These are phyloP conservation scores for Zhengitettix transpicula DNA, from an alignment of 2,888 invertebrate genomes.

Conservation along the genomic window DNA sequence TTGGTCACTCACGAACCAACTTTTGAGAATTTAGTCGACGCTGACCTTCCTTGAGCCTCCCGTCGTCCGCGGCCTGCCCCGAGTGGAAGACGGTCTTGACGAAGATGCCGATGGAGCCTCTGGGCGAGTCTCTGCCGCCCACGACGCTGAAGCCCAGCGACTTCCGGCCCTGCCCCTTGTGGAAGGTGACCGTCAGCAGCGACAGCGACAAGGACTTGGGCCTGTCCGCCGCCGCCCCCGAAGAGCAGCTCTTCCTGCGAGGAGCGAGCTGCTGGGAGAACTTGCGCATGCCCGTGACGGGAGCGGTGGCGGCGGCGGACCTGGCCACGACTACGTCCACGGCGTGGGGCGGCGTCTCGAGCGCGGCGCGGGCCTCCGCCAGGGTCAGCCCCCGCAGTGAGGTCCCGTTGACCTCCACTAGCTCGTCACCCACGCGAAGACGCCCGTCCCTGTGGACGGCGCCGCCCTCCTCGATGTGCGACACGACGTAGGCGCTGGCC, in stretches of 20 bases:
- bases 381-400: slow-evolving; percentile 57
- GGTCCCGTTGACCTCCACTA: slow-evolving; percentile 74
- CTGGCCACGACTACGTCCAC: slow-evolving; percentile 27
- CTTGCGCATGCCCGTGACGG: slow-evolving; percentile 29
- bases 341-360: slow-evolving; percentile 25
- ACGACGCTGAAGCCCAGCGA: slow-evolving; percentile 82
- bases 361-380: slow-evolving; percentile 34
- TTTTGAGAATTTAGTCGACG: too few relatives aligned
- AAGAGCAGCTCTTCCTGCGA: slow-evolving; percentile 4
- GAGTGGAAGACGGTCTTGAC: slow-evolving; percentile 75
- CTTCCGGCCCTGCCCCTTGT: slow-evolving; percentile 69
- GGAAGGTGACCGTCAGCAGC: slow-evolving; percentile 40
- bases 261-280: slow-evolving; percentile 22
- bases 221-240: slow-evolving; percentile 9
- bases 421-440: slow-evolving; percentile 71
- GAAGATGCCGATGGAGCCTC: slow-evolving; percentile 77
- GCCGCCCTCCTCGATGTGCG: slow-evolving; percentile 31
- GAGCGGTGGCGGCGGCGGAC: slow-evolving; percentile 1
- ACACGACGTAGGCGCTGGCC: slow-evolving; percentile 26
- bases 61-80: slow-evolving; percentile 73
- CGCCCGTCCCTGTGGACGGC: slow-evolving; percentile 44
- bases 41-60: slow-evolving; percentile 66
- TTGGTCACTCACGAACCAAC: too few relatives aligned
- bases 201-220: slow-evolving; percentile 23
- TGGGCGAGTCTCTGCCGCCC: slow-evolving; percentile 74